Percentiles rank a stretch among this genome's conserved stretches.
Conservation (phyloP, 2,113 vertebrate species). For the Sinocyclocheilus rhinocerous region DNA sequence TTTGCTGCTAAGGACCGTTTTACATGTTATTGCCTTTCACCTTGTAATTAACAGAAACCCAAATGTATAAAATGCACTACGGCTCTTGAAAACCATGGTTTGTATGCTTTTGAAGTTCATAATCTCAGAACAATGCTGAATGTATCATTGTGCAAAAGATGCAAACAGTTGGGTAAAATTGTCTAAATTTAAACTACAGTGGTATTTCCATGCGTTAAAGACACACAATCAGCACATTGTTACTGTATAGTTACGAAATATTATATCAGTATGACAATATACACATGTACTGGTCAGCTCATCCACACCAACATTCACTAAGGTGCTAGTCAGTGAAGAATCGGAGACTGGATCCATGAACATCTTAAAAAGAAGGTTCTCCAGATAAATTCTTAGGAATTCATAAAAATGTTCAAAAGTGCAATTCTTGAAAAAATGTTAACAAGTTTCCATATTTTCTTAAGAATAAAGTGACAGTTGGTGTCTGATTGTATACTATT, state of each 20-base stretch:
- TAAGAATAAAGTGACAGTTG: neutral
- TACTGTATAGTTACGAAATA: neutral
- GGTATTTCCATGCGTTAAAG: neutral
- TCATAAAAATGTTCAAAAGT: neutral
- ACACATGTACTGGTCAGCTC: neutral
- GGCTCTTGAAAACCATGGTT: conserved; percentile 9
- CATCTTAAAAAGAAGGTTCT: neutral
- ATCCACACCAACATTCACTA: neutral
- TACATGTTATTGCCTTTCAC: conserved; percentile 37
- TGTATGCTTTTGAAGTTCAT: conserved; percentile 4
- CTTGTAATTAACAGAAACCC: neutral
- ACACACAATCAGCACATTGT: neutral
- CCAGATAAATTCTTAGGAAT: neutral
- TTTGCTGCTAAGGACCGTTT: conserved; percentile 61
- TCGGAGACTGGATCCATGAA: neutral
- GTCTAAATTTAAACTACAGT: neutral
- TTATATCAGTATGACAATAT: neutral
- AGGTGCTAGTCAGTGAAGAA: neutral
- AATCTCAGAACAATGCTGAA: conserved; percentile 12
- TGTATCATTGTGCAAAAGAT: conserved; percentile 19
- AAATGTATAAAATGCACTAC: conserved; percentile 26
- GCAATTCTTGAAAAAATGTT: neutral
- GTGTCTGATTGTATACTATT: conserved; percentile 1
- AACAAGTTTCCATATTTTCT: neutral
- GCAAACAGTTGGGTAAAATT: conserved; percentile 2